Percentiles rank a stretch among this genome's conserved stretches.
phyloP scores from a whole-genome alignment of 1,140 invertebrate genomes.

The Chlorops oryzae region DNA sequence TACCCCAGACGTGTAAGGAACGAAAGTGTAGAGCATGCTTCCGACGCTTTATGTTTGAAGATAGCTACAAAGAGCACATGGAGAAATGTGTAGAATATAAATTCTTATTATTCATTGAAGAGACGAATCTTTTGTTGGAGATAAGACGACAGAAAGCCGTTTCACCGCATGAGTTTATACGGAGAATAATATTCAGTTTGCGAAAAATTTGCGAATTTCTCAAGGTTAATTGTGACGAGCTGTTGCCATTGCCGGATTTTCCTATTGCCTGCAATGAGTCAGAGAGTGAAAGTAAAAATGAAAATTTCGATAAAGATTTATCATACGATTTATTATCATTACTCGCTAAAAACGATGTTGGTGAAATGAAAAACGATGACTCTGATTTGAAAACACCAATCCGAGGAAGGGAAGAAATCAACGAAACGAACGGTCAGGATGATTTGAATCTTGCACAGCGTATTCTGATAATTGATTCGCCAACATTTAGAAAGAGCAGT shows the following conservation, averaged over 20 bases:
- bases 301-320: too few relatives aligned
- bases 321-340: too few relatives aligned
- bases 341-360: too few relatives aligned
- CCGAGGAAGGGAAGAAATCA: background rate
- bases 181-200: conserved; percentile 39
- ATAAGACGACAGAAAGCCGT: conserved; percentile 36
- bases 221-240: conserved; percentile 17
- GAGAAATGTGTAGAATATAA: conserved; percentile 39
- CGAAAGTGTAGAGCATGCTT: conserved; percentile 40
- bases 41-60: conserved; percentile 44
- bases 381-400: background rate
- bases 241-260: conserved; percentile 14
- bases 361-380: background rate
- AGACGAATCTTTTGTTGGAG: conserved; percentile 27
- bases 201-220: conserved; percentile 41
- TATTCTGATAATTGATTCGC: background rate
- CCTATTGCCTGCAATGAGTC: background rate
- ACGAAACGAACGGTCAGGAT: conserved; percentile 1
- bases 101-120: conserved; percentile 28
- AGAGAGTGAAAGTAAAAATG: background rate
- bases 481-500: conserved; percentile 5
- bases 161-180: conserved; percentile 42
- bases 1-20: conserved; percentile 42
- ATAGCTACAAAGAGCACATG: conserved; percentile 33
- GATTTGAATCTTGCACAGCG: conserved; percentile 4